Conservation (phyloP, 2,888 invertebrate species). For the Cryptosula pallasiana region DNA sequence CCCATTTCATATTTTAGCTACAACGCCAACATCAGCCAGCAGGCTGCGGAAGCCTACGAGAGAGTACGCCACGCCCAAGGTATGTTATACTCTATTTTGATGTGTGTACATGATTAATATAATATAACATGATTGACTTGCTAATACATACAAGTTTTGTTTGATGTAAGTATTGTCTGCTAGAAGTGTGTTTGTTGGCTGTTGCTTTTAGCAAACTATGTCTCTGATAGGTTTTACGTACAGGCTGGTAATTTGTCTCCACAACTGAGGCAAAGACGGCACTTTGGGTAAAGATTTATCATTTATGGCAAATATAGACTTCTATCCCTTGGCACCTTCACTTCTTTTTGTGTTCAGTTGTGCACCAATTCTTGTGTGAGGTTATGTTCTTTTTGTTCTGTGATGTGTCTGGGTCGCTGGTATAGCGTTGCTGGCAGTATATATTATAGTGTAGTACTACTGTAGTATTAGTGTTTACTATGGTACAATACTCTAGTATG, state of each 20-base stretch:
- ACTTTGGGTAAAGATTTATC: neutral
- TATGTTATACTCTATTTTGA: neutral
- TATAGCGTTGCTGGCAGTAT: no score
- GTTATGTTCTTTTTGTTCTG: neutral
- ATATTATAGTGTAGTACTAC: no score
- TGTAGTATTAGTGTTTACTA: no score
- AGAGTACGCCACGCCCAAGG: neutral
- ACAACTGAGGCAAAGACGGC: neutral
- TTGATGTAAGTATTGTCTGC: no score
- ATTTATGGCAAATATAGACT: neutral
- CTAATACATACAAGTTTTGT: no score
- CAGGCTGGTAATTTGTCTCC: neutral
- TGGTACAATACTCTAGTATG: no score
- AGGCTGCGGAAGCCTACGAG: neutral
- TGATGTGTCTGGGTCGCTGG: no score
- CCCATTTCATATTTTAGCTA: slow-evolving; percentile 5
- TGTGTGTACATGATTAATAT: no score
- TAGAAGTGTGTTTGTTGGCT: no score
- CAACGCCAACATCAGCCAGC: neutral
- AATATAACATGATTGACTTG: no score
- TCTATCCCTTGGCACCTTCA: neutral
- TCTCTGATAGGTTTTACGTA: neutral
- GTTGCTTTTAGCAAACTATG: no score
- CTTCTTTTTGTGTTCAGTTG: neutral
- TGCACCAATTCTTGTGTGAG: neutral